Evolutionary conservation across 2,888 invertebrate species (phyloP), one percentile per base, ranked within the genome.

Genomic region (Ischnus inquisitorius): DNA sequence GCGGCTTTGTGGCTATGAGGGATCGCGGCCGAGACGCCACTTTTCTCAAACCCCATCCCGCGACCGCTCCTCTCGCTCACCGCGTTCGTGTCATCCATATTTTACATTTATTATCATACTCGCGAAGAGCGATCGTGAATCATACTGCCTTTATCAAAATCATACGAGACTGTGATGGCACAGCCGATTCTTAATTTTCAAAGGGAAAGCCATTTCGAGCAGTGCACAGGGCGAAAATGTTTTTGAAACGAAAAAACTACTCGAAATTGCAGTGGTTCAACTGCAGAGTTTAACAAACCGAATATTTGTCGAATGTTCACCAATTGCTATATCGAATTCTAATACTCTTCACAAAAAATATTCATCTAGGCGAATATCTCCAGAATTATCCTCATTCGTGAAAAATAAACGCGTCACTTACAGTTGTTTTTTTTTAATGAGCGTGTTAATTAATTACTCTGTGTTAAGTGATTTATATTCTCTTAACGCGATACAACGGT

Each of bases 101-200:
- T 92, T 91, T 90, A 91, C 91, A 88, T 91, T 92, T 93, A 93
- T 93, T 92, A 93, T 93, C 92, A 92, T 92, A 92, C 91, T 91
- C 89, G 83, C 83, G 88, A 89, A 28, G 87, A 79, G 60, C 88
- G 87, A 91, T 90, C 90, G 89, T 90, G 88, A 91, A 90, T 91
- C 89, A 90, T 89, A 79, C 89, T 86, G 87, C 89, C 87, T 88
- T 88, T 87, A 84, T 84, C 84, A 65, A 71, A 65, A 34, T 75
- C 69, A 81, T 69, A 57, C 65, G 60, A 72, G 57, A 4, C 12
- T 60, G 28, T 14, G 0, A 57, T 12, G 25, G n/a, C 2, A 14
- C 60, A 14, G 28, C 3, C 25, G 10, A 14, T 25, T 22, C 14
- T 28, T 28, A 25, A 28, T 60, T 60, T 60, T 60, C 14, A 28